Evolutionary conservation across 2,797 vertebrate genomes (phyloP).

Genomic region (Phataginus tricuspis): DNA sequence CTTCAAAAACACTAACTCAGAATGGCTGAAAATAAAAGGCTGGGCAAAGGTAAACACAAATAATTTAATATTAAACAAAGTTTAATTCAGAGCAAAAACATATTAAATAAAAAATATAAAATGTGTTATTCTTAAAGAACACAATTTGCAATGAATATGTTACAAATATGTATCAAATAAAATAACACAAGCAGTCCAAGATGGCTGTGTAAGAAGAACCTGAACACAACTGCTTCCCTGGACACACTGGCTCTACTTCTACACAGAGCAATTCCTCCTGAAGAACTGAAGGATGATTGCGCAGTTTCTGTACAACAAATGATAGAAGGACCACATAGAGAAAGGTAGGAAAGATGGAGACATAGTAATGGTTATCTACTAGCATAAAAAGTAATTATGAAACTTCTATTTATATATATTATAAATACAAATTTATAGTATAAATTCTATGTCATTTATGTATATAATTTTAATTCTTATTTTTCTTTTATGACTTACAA

Average conservation of each 20-base stretch:
- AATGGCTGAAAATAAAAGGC: background rate
- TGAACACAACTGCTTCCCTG: too few relatives aligned
- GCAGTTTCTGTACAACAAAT: too few relatives aligned
- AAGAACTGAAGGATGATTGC: too few relatives aligned
- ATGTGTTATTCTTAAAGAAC: background rate
- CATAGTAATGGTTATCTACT: background rate
- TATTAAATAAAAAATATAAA: background rate
- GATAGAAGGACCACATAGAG: too few relatives aligned
- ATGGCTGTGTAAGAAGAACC: too few relatives aligned
- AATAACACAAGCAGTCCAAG: too few relatives aligned
- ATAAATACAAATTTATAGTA: background rate
- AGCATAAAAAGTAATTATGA: background rate
- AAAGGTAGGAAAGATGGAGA: too few relatives aligned
- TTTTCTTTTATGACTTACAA: background rate
- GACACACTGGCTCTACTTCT: too few relatives aligned
- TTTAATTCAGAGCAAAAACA: background rate
- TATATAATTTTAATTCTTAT: background rate
- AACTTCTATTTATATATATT: background rate
- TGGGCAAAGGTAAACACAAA: background rate
- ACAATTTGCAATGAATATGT: background rate
- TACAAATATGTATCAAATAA: background rate
- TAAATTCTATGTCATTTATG: background rate
- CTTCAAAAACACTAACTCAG: background rate
- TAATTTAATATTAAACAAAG: background rate
- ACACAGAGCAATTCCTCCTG: too few relatives aligned